Evolutionary conservation across 2,113 vertebrate species (phyloP).

Genomic region (Canis aureus): DNA sequence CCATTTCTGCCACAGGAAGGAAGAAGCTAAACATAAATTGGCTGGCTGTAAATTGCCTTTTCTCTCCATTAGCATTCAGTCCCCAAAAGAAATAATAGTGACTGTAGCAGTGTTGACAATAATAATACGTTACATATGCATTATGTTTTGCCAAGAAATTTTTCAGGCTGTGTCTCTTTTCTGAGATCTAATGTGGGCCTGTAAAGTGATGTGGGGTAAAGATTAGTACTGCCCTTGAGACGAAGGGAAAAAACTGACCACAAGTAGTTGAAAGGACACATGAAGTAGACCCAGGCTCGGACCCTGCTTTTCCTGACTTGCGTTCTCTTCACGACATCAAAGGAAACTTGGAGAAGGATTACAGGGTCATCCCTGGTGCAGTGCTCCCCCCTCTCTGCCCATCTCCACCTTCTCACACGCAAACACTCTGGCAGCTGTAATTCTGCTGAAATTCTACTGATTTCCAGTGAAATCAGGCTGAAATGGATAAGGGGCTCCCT

Average conservation of each 20-base stretch:
- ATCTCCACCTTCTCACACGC: too few species aligned
- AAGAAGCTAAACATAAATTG: conserved; percentile 36
- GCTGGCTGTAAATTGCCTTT: conserved; percentile 35
- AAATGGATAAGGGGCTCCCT: background rate
- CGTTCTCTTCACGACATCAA: fast-evolving
- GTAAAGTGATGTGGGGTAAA: background rate
- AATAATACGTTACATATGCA: conserved; percentile 7
- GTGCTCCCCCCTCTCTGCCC: background rate
- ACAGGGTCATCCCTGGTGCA: background rate
- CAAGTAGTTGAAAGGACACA: background rate
- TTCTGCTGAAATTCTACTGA: background rate
- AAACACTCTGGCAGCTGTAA: background rate
- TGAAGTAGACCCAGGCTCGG: background rate
- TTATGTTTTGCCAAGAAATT: conserved; percentile 22
- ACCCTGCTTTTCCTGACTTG: background rate
- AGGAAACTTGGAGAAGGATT: background rate
- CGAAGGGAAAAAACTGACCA: background rate
- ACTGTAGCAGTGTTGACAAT: conserved; percentile 14
- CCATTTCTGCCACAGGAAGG: background rate
- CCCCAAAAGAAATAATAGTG: conserved; percentile 48
- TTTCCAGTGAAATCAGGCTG: background rate
- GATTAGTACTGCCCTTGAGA: background rate
- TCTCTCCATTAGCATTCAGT: conserved; percentile 35
- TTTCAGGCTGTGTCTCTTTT: conserved; percentile 39
- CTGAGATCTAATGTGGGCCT: background rate